These are phyloP conservation scores for Buceros bicornis DNA, from an alignment of 2,797 vertebrate species.

Conservation along the genomic window DNA sequence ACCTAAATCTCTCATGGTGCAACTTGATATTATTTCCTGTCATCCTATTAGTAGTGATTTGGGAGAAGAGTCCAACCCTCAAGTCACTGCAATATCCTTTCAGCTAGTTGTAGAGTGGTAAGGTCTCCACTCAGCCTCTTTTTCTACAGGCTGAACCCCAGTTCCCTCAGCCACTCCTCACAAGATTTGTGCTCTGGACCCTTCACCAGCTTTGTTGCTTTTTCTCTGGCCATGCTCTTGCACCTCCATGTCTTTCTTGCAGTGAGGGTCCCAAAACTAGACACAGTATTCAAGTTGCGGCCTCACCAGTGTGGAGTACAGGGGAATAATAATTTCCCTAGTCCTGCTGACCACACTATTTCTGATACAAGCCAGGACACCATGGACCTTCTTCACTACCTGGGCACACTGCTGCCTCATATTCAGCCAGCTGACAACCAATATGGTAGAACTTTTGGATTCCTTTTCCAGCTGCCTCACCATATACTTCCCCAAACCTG, in stretches of 20 bases:
- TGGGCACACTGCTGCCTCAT: background rate
- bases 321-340: accelerated
- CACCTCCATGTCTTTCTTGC: background rate
- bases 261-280: background rate
- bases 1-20: background rate
- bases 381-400: background rate
- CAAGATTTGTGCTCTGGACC: background rate
- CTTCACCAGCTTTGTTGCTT: background rate
- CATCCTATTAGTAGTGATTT: background rate
- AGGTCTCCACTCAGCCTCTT: background rate
- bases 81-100: background rate
- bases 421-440: background rate
- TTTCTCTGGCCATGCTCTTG: background rate
- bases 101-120: background rate
- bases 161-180: accelerated
- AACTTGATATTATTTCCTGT: background rate
- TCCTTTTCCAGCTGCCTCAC: no score
- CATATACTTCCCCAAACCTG: background rate
- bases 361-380: background rate
- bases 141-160: background rate
- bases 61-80: background rate
- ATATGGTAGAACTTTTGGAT: no score
- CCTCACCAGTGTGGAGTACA: background rate
- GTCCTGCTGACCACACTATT: background rate
- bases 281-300: accelerated